A percentile compares a stretch with the other conserved stretches of the same genome.
phyloP scores from a whole-genome alignment of 1,140 invertebrate species.

The Drosophila nasuta region DNA sequence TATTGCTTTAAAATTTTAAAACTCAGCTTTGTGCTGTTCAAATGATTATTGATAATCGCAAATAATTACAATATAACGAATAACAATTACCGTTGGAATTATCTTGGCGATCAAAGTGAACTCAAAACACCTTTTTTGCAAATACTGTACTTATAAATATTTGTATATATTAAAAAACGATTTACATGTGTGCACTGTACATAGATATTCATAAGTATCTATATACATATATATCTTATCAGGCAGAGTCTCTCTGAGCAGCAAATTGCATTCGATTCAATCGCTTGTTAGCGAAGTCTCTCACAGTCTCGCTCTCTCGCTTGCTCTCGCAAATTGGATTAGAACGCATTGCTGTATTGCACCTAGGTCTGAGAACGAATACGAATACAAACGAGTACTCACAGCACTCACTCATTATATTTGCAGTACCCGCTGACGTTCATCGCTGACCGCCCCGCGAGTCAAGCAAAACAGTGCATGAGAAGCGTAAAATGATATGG shows the following conservation, averaged over 20 bases:
- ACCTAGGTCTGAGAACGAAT: slow-evolving; percentile 16
- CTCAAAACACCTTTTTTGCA: neutral
- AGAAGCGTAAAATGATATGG: slow-evolving; percentile 1
- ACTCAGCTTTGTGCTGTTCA: no score
- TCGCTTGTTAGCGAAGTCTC: slow-evolving; percentile 1
- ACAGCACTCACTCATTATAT: slow-evolving; percentile 16
- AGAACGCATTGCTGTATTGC: slow-evolving; percentile 56
- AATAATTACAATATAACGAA: neutral
- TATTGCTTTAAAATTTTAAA: no score
- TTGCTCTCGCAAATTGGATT: slow-evolving; percentile 52
- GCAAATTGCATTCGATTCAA: slow-evolving; percentile 18
- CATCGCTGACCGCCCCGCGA: neutral
- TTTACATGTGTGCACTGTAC: neutral
- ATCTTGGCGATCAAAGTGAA: neutral
- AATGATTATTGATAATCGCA: neutral
- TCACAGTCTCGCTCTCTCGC: slow-evolving; percentile 12
- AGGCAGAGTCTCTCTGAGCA: slow-evolving; percentile 35
- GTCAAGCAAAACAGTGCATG: slow-evolving; percentile 18
- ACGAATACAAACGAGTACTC: slow-evolving; percentile 5
- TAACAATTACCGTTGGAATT: neutral
- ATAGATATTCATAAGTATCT: neutral
- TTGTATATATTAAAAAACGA: neutral
- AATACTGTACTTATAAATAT: neutral
- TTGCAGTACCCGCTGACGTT: neutral
- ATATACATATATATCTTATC: slow-evolving; percentile 20